phyloP scores from a whole-genome alignment of 2,113 vertebrate genomes.

The Pampusana beccarii region DNA sequence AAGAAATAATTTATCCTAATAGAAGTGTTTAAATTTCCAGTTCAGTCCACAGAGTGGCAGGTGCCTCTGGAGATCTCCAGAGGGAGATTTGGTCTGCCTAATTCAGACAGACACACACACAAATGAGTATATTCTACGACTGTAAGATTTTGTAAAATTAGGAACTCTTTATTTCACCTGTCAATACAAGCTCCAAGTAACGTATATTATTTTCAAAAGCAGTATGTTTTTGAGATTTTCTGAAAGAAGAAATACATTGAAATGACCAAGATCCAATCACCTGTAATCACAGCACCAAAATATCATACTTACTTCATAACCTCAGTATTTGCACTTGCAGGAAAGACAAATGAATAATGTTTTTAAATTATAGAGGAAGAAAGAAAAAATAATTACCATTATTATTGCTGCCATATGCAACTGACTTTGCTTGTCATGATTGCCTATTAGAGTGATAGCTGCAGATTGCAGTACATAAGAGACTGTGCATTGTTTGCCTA shows the following conservation, averaged over 20 bases:
- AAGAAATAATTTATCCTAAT: background rate
- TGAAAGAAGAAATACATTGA: background rate
- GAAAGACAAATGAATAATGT: background rate
- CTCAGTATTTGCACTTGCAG: background rate
- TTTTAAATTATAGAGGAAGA: background rate
- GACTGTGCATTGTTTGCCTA: background rate
- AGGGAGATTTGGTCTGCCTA: background rate
- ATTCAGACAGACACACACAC: background rate
- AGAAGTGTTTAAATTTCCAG: background rate
- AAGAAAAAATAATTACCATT: constrained; percentile 24
- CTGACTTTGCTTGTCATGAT: background rate
- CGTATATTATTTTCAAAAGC: background rate
- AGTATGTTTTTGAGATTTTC: background rate
- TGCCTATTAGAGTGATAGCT: background rate
- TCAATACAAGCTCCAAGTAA: background rate
- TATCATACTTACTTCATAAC: background rate
- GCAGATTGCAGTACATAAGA: background rate
- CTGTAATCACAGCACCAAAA: background rate
- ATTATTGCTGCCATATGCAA: background rate
- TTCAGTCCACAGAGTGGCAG: background rate
- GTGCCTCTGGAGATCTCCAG: background rate
- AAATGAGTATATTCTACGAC: background rate
- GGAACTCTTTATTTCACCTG: background rate
- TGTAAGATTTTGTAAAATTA: background rate
- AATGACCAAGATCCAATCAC: background rate